A percentile compares a stretch with the other conserved stretches of the same genome.
phyloP scores from a whole-genome alignment of 2,888 invertebrate species.

The Balanococcus diminutus region DNA sequence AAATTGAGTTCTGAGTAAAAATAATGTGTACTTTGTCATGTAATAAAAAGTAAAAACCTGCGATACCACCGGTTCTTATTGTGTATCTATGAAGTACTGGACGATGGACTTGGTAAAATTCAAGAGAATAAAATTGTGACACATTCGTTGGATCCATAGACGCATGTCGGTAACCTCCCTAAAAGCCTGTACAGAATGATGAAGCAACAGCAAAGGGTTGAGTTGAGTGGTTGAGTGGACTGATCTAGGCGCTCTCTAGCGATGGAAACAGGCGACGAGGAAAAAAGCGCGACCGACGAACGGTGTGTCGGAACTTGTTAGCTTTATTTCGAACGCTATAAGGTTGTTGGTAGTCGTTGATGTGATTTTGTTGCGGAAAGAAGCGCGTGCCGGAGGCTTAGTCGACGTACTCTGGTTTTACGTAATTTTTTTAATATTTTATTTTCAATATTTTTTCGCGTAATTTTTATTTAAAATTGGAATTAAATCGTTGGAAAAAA shows the following conservation, averaged over 20 bases:
- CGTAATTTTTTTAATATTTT: background rate
- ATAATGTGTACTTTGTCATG: no score
- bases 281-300: no score
- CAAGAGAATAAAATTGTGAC: no score
- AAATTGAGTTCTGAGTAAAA: no score
- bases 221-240: background rate
- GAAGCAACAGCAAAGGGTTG: no score
- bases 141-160: no score
- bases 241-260: background rate
- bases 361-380: conserved; percentile 9
- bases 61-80: no score
- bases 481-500: background rate
- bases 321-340: background rate
- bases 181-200: no score
- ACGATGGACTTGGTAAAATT: no score
- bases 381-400: background rate
- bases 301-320: conserved; percentile 34
- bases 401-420: background rate
- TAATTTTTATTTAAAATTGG: background rate
- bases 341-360: background rate
- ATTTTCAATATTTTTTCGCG: background rate
- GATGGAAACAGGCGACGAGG: background rate
- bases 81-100: no score
- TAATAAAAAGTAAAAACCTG: no score
- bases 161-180: no score